Evolutionary conservation across 2,797 vertebrate species (phyloP), one percentile per base, ranked within the genome.

Genomic region (Oceanodroma leucorhoa): DNA sequence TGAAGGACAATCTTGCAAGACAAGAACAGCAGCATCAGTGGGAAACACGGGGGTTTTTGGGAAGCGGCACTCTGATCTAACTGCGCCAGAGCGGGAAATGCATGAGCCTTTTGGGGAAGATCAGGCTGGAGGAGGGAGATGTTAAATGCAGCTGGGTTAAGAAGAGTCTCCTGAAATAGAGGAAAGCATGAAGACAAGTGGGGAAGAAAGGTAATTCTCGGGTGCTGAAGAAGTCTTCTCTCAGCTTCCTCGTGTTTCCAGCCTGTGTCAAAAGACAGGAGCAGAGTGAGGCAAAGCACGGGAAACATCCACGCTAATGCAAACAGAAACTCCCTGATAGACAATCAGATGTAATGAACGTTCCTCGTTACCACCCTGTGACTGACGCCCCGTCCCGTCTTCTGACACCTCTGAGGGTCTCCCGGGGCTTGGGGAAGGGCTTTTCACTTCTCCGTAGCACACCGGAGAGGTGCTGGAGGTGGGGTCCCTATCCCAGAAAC

Each of bases 271-370:
- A 43, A 36, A 51, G 51, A 4, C 10, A 15, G 6, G 21, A 87
- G 61, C 55, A 40, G 60, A 22, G 69, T 2, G 15, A 72, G 29
- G 19, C 34, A 21, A 32, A 58, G 54, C 32, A 8, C 2, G 14
- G 51, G 72, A 34, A 67, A 40, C 21, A 17, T 11, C 20, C 23
- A 1, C 6, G 7, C 0, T 0, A 16, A 9, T 2, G 17, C 29
- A 34, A 16, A 24, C 19, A 22, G 41, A 34, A 62, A 21, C 36
- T 18, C 48, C 29, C 13, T 1, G 6, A 3, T 0, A 32, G 27
- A 12, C 32, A 40, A 11, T 8, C 9, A 3, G 64, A 20, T 11
- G 5, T 21, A 15, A 22, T 0, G 0, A 22, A 36, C 0, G 1
- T 7, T 62, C 18, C 34, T 45, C 1, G 0, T 43, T 30, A 18